Conservation (phyloP, 1,140 invertebrate species). For the Steinernema feltiae region DNA sequence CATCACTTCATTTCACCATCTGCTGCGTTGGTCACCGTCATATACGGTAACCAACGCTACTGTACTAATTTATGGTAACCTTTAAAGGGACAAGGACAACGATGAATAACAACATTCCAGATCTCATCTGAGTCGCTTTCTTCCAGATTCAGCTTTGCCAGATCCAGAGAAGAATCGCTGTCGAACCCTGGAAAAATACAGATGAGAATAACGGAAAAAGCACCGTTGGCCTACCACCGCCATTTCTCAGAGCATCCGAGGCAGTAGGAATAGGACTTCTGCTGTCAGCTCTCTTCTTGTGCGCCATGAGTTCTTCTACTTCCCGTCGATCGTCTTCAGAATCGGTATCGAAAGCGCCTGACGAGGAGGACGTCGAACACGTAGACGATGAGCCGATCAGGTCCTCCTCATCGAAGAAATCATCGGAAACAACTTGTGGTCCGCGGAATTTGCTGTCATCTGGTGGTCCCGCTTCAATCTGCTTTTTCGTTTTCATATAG, state of each 20-base stretch:
- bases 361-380: constrained; percentile 58
- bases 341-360: constrained; percentile 37
- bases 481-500: constrained; percentile 73
- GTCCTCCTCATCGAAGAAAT: constrained; percentile 16
- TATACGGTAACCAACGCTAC: too few relatives aligned
- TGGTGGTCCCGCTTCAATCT: constrained; percentile 58
- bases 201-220: neutral
- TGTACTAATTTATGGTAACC: too few relatives aligned
- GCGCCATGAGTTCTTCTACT: constrained; percentile 41
- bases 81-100: too few relatives aligned
- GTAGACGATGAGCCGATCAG: constrained; percentile 60
- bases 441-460: constrained; percentile 34
- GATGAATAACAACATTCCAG: constrained; percentile 55
- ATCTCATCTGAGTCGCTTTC: constrained; percentile 5
- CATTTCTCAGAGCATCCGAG: neutral
- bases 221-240: constrained; percentile 1
- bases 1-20: too few relatives aligned
- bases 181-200: neutral
- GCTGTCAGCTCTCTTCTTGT: neutral
- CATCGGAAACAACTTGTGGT: constrained; percentile 28
- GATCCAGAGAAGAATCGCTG: neutral
- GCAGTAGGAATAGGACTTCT: constrained; percentile 4
- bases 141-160: constrained; percentile 10
- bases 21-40: too few relatives aligned
- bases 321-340: constrained; percentile 50